These are phyloP conservation scores for Acestrorhynchus altus DNA, from an alignment of 2,797 vertebrate genomes.

Conservation along the genomic window DNA sequence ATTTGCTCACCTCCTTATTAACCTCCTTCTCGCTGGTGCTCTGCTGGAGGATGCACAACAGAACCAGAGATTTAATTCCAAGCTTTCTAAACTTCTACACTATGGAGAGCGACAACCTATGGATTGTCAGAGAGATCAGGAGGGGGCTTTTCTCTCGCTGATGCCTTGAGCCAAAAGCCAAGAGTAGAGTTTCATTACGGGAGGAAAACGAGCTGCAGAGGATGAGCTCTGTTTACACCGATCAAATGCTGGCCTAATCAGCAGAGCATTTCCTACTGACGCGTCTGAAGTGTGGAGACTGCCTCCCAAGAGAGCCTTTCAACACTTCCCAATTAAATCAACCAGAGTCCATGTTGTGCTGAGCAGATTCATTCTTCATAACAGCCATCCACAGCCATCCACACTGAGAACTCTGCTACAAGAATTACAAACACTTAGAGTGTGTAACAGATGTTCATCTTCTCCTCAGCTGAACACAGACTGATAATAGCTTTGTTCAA, in stretches of 20 bases:
- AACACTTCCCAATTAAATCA: conserved; percentile 53
- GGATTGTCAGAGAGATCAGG: conserved; percentile 61
- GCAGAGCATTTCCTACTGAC: conserved; percentile 44
- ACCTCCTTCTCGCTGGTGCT: conserved; percentile 64
- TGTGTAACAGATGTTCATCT: conserved; percentile 53
- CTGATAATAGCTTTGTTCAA: conserved; percentile 27
- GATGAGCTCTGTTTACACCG: conserved; percentile 30
- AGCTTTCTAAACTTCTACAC: conserved; percentile 64
- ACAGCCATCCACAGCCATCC: conserved; percentile 42
- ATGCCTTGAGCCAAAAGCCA: conserved; percentile 6
- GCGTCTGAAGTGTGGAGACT: conserved; percentile 45
- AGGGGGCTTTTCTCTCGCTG: conserved; percentile 25
- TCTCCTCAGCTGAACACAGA: conserved; percentile 49
- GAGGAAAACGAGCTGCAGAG: conserved; percentile 34
- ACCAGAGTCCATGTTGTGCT: conserved; percentile 44
- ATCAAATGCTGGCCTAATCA: conserved; percentile 48
- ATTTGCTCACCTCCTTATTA: conserved; percentile 60
- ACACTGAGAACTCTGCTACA: conserved; percentile 26
- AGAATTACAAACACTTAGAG: conserved; percentile 42
- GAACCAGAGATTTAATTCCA: conserved; percentile 49
- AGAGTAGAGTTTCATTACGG: conserved; percentile 41
- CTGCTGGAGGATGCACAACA: conserved; percentile 69
- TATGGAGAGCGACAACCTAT: conserved; percentile 51
- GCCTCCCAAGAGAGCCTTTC: conserved; percentile 42
- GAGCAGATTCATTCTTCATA: conserved; percentile 41